Evolutionary conservation across 2,113 vertebrate genomes (phyloP), one percentile per base, ranked within the genome.

Genomic region (Phalacrocorax pelagicus): DNA sequence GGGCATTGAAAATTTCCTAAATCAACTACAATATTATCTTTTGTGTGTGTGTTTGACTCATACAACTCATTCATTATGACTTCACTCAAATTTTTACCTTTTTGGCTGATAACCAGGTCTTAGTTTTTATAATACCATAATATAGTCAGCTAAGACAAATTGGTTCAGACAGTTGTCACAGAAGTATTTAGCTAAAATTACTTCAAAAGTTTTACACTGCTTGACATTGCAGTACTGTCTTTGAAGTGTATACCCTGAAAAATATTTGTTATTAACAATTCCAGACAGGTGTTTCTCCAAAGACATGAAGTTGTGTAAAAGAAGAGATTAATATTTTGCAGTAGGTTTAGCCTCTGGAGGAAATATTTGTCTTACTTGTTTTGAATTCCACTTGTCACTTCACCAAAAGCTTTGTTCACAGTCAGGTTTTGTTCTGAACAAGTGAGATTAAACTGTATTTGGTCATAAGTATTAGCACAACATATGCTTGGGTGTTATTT

Each of bases 231-330:
- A 95, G 96, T 88, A 77, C 94, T 93, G 97, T 96, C 98, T 98
- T 98, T 98, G 98, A 98, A 98, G 98, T 98, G 69, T 83, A 96
- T 94, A 97, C 90, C 94, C 97, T 97, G 97, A 96, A 97, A 98
- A 98, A 98, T 98, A 98, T 96, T 98, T 98, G 97, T 97, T 98
- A 97, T 98, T 98, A 98, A 98, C 97, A 97, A 94, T 98, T 98
- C 97, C 97, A 97, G 98, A 98, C 98, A 98, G 98, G 98, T 98
- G 97, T 98, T 98, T 98, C 93, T 96, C 97, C 91, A 96, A 97
- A 97, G 98, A 98, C 97, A 96, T 97, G 97, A 98, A 98, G 98
- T 98, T 98, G 97, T 97, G 97, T 97, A 97, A 97, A 97, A 96
- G 88, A 96, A 87, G 49, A 98, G 97, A 98, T 98, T 96, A 98